phyloP scores from a whole-genome alignment of 2,797 vertebrate species.

The Eulemur albifrons region DNA sequence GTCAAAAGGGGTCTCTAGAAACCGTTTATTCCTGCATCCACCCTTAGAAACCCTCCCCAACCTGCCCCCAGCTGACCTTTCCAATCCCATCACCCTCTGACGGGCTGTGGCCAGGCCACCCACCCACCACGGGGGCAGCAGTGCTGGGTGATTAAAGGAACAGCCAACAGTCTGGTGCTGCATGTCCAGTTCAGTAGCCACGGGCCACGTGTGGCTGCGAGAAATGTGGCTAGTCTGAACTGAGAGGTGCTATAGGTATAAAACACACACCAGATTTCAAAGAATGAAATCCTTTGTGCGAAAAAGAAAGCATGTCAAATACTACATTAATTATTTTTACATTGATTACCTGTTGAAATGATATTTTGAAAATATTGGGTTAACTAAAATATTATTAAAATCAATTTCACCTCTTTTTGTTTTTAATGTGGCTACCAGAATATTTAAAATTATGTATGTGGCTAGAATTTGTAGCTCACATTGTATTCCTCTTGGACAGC shows the following conservation, averaged over 20 bases:
- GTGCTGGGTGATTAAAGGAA: background rate
- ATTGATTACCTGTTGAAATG: background rate
- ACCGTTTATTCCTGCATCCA: background rate
- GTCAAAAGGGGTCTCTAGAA: background rate
- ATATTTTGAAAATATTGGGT: background rate
- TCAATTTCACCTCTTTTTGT: background rate
- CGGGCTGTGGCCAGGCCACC: background rate
- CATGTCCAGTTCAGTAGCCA: background rate
- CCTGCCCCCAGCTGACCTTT: background rate
- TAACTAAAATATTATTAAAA: slow-evolving; percentile 9
- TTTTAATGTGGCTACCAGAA: background rate
- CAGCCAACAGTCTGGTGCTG: background rate
- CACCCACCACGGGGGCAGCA: background rate
- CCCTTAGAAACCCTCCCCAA: background rate
- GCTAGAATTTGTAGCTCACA: background rate
- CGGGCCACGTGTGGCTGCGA: background rate
- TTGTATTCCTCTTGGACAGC: background rate
- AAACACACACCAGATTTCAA: background rate
- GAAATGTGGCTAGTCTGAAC: background rate
- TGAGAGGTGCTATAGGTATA: background rate
- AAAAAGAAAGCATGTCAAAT: background rate
- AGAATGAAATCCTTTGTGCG: background rate
- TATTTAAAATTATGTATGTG: background rate
- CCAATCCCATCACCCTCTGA: background rate
- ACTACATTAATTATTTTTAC: background rate